A percentile compares a stretch with the other conserved stretches of the same genome.
phyloP scores from a whole-genome alignment of 1,140 invertebrate genomes.

The Drosophila bocki region DNA sequence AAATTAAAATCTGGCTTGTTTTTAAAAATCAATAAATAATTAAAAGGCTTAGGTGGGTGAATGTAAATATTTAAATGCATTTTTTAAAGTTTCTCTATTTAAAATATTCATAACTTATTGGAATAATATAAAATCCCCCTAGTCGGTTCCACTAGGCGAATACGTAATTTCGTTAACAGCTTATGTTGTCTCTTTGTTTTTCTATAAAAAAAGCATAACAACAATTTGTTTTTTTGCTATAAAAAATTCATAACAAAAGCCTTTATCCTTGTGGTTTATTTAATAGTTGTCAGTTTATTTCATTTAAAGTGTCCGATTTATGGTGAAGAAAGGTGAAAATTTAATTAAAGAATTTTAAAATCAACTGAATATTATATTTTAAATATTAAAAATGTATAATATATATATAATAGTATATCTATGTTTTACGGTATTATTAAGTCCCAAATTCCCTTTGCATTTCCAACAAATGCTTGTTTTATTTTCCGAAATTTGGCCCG shows the following conservation, averaged over 20 bases:
- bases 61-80: background rate
- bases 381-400: too few species aligned
- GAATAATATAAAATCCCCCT: background rate
- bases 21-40: background rate
- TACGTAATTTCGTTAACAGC: background rate
- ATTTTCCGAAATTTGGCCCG: slow-evolving; percentile 44
- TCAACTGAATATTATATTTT: background rate
- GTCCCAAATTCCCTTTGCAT: background rate
- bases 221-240: background rate
- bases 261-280: background rate
- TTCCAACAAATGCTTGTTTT: slow-evolving; percentile 33
- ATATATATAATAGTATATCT: background rate
- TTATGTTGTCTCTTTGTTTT: background rate
- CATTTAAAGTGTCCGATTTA: background rate
- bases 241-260: background rate
- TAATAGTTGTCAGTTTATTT: background rate
- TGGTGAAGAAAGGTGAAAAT: background rate
- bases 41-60: too few species aligned
- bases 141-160: background rate
- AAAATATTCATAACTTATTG: background rate
- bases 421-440: background rate
- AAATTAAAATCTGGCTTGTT: too few species aligned
- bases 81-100: background rate
- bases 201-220: background rate
- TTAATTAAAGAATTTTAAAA: background rate